A percentile compares a stretch with the other conserved stretches of the same genome.
phyloP scores from a whole-genome alignment of 2,113 vertebrate species.

The Herpailurus yagouaroundi region DNA sequence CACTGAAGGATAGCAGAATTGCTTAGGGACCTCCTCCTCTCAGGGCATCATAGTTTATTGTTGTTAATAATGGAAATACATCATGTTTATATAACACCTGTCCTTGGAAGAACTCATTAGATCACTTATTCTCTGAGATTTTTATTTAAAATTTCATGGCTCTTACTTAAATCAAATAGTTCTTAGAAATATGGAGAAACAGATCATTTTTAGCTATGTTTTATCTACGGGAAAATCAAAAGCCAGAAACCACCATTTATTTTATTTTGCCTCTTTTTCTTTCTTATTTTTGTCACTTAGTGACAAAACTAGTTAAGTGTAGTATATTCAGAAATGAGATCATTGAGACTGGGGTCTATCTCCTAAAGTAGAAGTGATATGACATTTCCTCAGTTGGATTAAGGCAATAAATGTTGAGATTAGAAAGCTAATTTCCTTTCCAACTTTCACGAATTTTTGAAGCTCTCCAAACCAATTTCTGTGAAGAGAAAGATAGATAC shows the following conservation, averaged over 20 bases:
- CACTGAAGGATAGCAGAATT: background rate
- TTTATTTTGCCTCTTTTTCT: background rate
- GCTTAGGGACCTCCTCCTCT: background rate
- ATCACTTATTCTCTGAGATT: constrained; percentile 27
- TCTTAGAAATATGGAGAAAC: background rate
- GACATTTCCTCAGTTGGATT: background rate
- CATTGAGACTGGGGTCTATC: background rate
- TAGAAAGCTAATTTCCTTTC: background rate
- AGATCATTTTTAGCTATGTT: background rate
- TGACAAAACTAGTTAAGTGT: background rate
- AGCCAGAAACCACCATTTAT: background rate
- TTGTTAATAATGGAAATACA: background rate
- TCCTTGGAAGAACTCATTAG: background rate
- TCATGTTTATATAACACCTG: background rate
- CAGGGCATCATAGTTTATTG: background rate
- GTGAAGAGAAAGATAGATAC: background rate
- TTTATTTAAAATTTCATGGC: background rate
- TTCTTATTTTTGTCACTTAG: background rate
- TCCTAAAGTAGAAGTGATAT: background rate
- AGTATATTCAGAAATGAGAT: background rate
- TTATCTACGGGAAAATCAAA: background rate
- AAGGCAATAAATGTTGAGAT: background rate
- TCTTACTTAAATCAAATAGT: background rate
- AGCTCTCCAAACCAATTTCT: background rate
- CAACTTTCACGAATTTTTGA: background rate